These are phyloP conservation scores for Tenualosa thibaudeaui DNA, from an alignment of 2,797 vertebrate species.

Conservation along the genomic window DNA sequence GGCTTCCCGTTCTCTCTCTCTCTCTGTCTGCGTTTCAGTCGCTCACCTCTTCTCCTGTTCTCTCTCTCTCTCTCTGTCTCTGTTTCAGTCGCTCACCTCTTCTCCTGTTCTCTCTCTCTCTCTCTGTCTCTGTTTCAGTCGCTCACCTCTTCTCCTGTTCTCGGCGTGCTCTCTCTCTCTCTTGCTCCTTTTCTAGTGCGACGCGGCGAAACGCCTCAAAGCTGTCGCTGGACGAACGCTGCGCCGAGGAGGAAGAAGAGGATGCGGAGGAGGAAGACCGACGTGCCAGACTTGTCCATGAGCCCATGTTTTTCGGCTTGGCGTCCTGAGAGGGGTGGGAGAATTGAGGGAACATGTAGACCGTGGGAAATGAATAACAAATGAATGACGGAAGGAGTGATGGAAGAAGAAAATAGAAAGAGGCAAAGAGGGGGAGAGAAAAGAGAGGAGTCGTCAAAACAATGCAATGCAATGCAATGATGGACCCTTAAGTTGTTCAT, in stretches of 20 bases:
- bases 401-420: background rate
- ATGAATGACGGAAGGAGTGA: background rate
- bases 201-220: constrained; percentile 88
- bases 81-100: too few species aligned
- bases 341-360: background rate
- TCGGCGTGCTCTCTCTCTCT: constrained; percentile 78
- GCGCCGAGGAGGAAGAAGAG: constrained; percentile 78
- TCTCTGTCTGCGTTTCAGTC: too few species aligned
- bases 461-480: too few species aligned
- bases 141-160: constrained; percentile 81
- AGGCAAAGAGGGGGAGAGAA: background rate
- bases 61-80: constrained; percentile 52
- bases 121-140: too few species aligned
- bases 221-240: constrained; percentile 90
- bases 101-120: constrained; percentile 79
- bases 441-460: background rate
- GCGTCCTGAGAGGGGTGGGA: constrained; percentile 70
- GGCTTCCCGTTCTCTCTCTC: background rate
- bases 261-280: constrained; percentile 81
- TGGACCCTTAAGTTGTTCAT: too few species aligned
- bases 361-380: too few species aligned
- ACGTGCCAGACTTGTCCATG: constrained; percentile 90
- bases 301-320: constrained; percentile 90
- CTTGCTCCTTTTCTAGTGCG: constrained; percentile 86
- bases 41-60: too few species aligned